phyloP scores from a whole-genome alignment of 2,888 invertebrate species.

The Carabus problematicus region DNA sequence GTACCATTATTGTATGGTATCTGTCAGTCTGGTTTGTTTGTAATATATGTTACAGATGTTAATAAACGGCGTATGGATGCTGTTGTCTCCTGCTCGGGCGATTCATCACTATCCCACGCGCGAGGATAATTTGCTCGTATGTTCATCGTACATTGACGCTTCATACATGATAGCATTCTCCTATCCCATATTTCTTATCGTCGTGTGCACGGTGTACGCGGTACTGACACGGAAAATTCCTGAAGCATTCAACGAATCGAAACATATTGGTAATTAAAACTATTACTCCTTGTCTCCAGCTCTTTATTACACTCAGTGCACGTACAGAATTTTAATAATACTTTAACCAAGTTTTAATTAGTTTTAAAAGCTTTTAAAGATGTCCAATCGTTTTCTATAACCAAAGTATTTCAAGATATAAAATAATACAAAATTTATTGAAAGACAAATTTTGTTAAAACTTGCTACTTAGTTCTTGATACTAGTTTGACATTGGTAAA shows the following conservation, averaged over 20 bases:
- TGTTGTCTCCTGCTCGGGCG: slow-evolving; percentile 87
- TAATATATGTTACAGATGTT: slow-evolving; percentile 67
- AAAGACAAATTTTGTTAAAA: too few relatives aligned
- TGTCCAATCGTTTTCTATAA: too few relatives aligned
- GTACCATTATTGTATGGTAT: background rate
- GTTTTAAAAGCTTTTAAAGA: too few relatives aligned
- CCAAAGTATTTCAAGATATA: too few relatives aligned
- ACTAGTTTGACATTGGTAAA: too few relatives aligned
- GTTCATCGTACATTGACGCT: slow-evolving; percentile 90
- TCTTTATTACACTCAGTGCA: too few relatives aligned
- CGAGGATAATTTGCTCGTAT: slow-evolving; percentile 92
- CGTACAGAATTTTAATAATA: too few relatives aligned
- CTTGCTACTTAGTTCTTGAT: too few relatives aligned
- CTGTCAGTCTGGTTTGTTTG: background rate
- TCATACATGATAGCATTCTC: slow-evolving; percentile 94
- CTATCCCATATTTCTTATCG: slow-evolving; percentile 89
- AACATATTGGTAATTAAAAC: slow-evolving; percentile 81
- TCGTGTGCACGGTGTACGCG: slow-evolving; percentile 95
- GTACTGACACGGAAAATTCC: slow-evolving; percentile 95
- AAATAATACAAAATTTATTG: too few relatives aligned
- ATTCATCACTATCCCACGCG: slow-evolving; percentile 90
- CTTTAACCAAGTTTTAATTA: too few relatives aligned
- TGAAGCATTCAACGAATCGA: slow-evolving; percentile 98
- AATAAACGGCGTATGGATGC: slow-evolving; percentile 91
- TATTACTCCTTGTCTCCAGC: too few relatives aligned